Conservation (phyloP, 2,888 invertebrate species). For the Limnephilus marmoratus region DNA sequence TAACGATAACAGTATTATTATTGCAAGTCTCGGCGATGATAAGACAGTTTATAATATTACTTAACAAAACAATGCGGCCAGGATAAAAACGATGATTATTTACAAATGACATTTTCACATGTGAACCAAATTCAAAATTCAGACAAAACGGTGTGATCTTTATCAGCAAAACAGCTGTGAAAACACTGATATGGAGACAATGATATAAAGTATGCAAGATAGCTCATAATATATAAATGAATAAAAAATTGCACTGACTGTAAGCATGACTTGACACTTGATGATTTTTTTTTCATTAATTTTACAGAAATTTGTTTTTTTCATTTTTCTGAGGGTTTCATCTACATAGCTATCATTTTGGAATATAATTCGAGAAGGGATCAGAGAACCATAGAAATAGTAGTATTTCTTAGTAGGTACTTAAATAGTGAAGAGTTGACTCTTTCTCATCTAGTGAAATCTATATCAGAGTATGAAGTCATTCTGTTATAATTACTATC, state of each 20-base stretch:
- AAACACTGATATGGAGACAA: constrained; percentile 31
- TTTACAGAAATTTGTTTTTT: no score
- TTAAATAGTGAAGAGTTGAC: background rate
- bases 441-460: background rate
- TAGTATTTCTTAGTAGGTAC: no score
- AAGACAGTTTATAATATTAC: constrained; percentile 9
- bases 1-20: constrained; percentile 14
- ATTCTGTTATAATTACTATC: background rate
- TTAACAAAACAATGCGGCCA: background rate
- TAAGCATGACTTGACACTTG: background rate
- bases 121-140: background rate
- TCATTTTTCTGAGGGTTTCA: no score
- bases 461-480: background rate
- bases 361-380: no score
- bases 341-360: no score
- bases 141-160: constrained; percentile 12
- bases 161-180: constrained; percentile 40
- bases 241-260: background rate
- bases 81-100: constrained; percentile 1
- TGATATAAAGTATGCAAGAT: background rate
- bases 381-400: no score
- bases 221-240: background rate
- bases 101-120: background rate
- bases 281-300: no score
- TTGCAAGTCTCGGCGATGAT: background rate